Percentiles rank a stretch among this genome's conserved stretches.
Evolutionary conservation across 2,797 vertebrate species (phyloP).

Genomic region (Diplodus sargus): DNA sequence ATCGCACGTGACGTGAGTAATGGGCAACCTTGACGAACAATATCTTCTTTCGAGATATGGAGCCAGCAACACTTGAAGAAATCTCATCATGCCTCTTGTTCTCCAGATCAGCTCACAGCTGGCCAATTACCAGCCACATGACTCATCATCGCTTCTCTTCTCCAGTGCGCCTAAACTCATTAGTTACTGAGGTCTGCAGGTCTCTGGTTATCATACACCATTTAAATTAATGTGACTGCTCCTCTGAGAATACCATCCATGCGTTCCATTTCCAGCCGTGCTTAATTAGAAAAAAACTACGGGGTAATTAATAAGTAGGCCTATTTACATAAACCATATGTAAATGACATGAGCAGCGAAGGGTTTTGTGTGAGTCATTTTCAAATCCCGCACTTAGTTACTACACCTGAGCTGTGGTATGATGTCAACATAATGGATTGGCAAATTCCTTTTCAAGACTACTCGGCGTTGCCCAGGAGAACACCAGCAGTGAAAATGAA

Average conservation of each 20-base stretch:
- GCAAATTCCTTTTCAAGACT: constrained; percentile 3
- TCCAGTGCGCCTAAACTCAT: constrained; percentile 5
- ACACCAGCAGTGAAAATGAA: constrained; percentile 20
- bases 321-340: constrained; percentile 19
- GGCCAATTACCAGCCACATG: constrained; percentile 31
- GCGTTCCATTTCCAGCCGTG: constrained; percentile 9
- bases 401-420: not conserved
- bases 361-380: constrained; percentile 8
- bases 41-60: constrained; percentile 9
- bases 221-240: constrained; percentile 54
- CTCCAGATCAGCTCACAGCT: constrained; percentile 36
- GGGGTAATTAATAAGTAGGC: constrained; percentile 31
- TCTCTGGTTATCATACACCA: constrained; percentile 31
- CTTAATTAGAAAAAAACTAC: constrained; percentile 27
- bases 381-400: not conserved
- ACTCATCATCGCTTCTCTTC: constrained; percentile 47
- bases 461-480: not conserved
- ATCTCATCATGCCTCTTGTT: constrained; percentile 5
- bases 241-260: constrained; percentile 29
- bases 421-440: constrained; percentile 4
- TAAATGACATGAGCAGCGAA: not conserved
- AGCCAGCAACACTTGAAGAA: constrained; percentile 14
- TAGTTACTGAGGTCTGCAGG: constrained; percentile 34
- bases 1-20: not conserved
- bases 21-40: not conserved